Base-by-base conservation (phyloP, 2,113 vertebrate genomes). In the Clarias macrocephalus region DNA sequence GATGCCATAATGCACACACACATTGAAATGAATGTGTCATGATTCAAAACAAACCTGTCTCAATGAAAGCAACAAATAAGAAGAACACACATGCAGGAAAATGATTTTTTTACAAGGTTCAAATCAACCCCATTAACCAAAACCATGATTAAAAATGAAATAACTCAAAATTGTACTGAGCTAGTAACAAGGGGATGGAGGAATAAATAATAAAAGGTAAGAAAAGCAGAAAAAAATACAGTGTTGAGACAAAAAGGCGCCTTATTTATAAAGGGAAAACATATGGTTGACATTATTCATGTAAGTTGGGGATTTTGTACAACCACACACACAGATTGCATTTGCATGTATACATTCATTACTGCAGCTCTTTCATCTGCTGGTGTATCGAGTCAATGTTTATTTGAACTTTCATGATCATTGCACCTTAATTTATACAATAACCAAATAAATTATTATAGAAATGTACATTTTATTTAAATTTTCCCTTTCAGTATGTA, bases 61-160 rank as follows among this genome's bases (percentile, higher is more conserved):
- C 75, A 77, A 77, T 25, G 52, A 15, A 77, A 76, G 73, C 73
- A 48, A 77, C 48, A 77, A 77, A 77, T 56, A 77, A 52, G 2
- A 54, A 28, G 25, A 52, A n/a, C 5, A n/a, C 48, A 54, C 21
- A 25, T 52, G 23, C 42, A 76, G 48, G 23, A 1, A 73, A 42
- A 73, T 42, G 33, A 9, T 70, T 7, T 30, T 7, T 70, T 70
- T 70, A 33, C 7, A 30, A 70, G 66, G 28, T 11, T n/a, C 42
- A 52, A 56, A 18, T 13, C 25, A 56, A 28, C 75, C 28, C 19
- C 33, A 73, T 42, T 42, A 73, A 42, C 75, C 75, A 79, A 56
- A 79, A 30, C n/a, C 11, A 9, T 16, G 19, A n/a, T 56, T n/a
- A 77, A 28, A 28, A 28, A 52, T 76, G 15, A 7, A n/a, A 76